Evolutionary conservation across 2,797 vertebrate genomes (phyloP).

Genomic region (Thaleichthys pacificus): DNA sequence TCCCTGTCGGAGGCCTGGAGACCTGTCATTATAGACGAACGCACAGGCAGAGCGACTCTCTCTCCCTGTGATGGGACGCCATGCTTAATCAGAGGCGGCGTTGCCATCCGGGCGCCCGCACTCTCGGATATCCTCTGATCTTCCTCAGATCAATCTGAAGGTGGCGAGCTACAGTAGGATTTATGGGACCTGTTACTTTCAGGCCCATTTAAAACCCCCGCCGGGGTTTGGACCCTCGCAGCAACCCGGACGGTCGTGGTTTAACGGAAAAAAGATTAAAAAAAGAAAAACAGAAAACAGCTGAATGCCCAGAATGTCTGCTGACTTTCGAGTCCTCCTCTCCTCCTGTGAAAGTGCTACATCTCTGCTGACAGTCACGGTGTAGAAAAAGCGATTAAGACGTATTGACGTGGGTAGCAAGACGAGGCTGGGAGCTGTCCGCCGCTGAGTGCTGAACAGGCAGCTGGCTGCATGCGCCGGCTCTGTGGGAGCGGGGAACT

Average conservation of each 20-base stretch:
- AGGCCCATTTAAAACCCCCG: neutral
- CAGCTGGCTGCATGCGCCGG: constrained; percentile 50
- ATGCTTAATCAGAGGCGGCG: too few relatives aligned
- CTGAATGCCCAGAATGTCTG: constrained; percentile 39
- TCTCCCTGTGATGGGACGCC: too few relatives aligned
- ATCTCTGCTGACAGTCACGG: constrained; percentile 41
- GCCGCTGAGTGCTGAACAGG: neutral
- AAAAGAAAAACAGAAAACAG: constrained; percentile 24
- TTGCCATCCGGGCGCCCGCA: too few relatives aligned
- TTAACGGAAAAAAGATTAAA: constrained; percentile 24
- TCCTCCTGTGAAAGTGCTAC: constrained; percentile 19
- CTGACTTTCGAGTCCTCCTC: constrained; percentile 10
- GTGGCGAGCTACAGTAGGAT: too few relatives aligned
- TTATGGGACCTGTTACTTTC: too few relatives aligned
- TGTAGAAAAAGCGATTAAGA: constrained; percentile 60
- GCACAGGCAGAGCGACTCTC: too few relatives aligned
- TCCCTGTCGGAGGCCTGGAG: too few relatives aligned
- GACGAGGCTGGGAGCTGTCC: constrained; percentile 51
- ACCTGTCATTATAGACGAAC: too few relatives aligned
- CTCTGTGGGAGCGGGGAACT: constrained; percentile 41
- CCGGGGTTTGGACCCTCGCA: constrained; percentile 37
- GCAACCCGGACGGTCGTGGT: constrained; percentile 25
- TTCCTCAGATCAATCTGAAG: too few relatives aligned
- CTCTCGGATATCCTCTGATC: too few relatives aligned
- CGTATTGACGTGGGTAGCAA: constrained; percentile 49